A percentile compares a stretch with the other conserved stretches of the same genome.
Evolutionary conservation across 23 tunicate genomes (phyloP).

Genomic region (Ciona savignyi): DNA sequence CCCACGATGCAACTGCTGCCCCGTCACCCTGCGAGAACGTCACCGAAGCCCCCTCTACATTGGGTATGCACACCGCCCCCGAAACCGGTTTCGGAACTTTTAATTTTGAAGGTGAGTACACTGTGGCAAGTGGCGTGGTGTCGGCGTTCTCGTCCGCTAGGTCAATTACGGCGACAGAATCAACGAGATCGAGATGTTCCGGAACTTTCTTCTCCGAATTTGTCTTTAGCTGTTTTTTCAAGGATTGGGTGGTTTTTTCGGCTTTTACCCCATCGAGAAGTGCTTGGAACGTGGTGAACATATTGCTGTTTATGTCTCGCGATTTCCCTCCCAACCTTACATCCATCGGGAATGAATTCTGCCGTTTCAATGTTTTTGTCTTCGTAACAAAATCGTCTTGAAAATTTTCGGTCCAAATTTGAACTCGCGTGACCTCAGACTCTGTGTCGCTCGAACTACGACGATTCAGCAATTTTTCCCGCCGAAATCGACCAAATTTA

Average conservation of each 20-base stretch:
- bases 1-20: slow-evolving; percentile 5
- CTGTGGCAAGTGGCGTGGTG: neutral
- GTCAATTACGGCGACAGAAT: neutral
- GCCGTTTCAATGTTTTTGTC: too few relatives aligned
- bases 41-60: slow-evolving; percentile 14
- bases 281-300: slow-evolving; percentile 16
- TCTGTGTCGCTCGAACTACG: neutral
- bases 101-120: neutral
- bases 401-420: too few relatives aligned
- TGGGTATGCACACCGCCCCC: neutral
- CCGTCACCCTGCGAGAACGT: slow-evolving; percentile 4
- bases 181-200: neutral
- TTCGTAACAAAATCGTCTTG: too few relatives aligned
- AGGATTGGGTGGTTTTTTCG: neutral
- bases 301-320: slow-evolving; percentile 19
- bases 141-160: neutral
- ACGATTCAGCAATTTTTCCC: too few relatives aligned
- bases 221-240: neutral
- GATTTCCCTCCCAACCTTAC: neutral
- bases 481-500: too few relatives aligned
- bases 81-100: neutral
- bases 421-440: too few relatives aligned
- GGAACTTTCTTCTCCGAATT: neutral
- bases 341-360: neutral
- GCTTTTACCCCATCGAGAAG: slow-evolving; percentile 1